Evolutionary conservation across 37 sponge, comb jelly and placozoan genomes (phyloP), one percentile per base, ranked within the genome.

Genomic region (Geodia barretti): DNA sequence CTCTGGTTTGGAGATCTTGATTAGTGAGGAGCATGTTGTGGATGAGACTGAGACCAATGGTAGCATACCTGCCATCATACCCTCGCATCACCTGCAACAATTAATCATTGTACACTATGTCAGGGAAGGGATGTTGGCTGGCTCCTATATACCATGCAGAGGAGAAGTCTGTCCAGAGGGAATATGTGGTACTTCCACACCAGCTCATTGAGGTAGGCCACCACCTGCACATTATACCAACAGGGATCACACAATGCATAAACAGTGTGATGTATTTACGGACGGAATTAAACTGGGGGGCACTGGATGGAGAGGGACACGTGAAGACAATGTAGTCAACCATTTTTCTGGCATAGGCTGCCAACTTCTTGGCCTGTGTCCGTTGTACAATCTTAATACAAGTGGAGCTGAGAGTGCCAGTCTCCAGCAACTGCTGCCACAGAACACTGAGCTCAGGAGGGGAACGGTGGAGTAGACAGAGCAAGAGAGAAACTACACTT

Each of bases 121-220:
- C 3, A 9, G 28, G 28, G 25, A 2, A 30, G 8, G 64, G 8
- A 7, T 25, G 64, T 30, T 3, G 64, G 5, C 25, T 2, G 64
- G 3, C 28, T 5, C 3, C 7, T 63, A 7, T 2, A 25, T n/a
- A 92, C 96, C 88, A 96, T 82, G 43, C 80, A 87, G 35, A 96
- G 74, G 64, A 92, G 41, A 1, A 96, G 73, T 70, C 88, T 71
- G 85, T 96, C 96, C 74, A 92, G 67, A 0, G 88, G 79, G 43
- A 89, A 72, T 9, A 96, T 32, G 69, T 90, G 77, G 76, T 90
- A 87, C 85, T 89, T 84, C 96, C 96, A 96, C 60, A 96, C 74
- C 9, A 96, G 76, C 3, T 92, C 85, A 38, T 79, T 75, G 34
- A 95, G 60, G 39, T 79, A 37, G 20, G 40, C 31, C 1, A 73